phyloP scores from a whole-genome alignment of 2,797 vertebrate genomes.

The Sparus aurata region DNA sequence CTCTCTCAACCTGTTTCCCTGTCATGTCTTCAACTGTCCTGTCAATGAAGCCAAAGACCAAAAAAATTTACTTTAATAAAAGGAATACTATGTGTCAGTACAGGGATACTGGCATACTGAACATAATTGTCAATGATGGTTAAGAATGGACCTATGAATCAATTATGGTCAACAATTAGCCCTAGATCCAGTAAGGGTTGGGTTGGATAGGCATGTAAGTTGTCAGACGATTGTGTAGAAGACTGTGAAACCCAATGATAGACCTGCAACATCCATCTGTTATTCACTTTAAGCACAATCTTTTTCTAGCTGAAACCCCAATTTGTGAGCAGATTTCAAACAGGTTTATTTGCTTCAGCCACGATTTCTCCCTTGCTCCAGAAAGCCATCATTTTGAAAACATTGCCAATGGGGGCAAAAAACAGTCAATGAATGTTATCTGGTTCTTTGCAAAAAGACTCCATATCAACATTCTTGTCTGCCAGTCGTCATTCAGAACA shows the following conservation, averaged over 20 bases:
- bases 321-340: too few relatives aligned
- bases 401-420: neutral
- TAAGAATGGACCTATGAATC: neutral
- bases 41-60: too few relatives aligned
- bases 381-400: neutral
- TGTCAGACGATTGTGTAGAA: neutral
- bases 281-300: neutral
- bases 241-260: neutral
- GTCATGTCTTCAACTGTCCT: too few relatives aligned
- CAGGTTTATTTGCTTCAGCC: neutral
- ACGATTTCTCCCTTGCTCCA: neutral
- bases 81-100: too few relatives aligned
- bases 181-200: neutral
- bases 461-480: neutral
- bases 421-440: neutral
- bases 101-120: too few relatives aligned
- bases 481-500: neutral
- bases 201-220: neutral
- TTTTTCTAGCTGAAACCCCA: neutral
- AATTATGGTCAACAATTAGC: neutral
- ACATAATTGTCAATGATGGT: neutral
- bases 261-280: neutral
- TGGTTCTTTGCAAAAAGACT: neutral
- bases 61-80: too few relatives aligned
- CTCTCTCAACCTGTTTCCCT: too few relatives aligned